A percentile compares a stretch with the other conserved stretches of the same genome.
Conservation (phyloP, 2,113 vertebrate genomes). For the Nerophis lumbriciformis region DNA sequence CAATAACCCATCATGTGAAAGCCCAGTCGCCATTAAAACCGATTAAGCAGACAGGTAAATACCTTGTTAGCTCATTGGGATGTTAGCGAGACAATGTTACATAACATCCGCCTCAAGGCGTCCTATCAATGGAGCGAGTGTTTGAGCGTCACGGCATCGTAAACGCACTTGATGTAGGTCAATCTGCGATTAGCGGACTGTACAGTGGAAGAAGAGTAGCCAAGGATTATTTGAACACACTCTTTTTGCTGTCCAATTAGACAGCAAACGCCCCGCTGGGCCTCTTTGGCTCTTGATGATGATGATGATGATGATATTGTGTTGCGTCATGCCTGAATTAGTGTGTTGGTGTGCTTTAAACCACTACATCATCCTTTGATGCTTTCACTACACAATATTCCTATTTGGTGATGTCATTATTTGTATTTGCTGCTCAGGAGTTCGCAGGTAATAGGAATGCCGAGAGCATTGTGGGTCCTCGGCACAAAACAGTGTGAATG, state of each 20-base stretch:
- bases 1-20: neutral
- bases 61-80: neutral
- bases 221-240: neutral
- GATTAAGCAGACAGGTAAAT: neutral
- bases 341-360: conserved; percentile 6
- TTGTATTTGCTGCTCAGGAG: no score
- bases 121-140: conserved; percentile 1
- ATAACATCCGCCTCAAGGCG: conserved; percentile 13
- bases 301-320: conserved; percentile 43
- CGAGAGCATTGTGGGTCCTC: neutral
- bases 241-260: conserved; percentile 9
- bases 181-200: conserved; percentile 7
- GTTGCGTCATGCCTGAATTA: conserved; percentile 46
- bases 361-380: neutral
- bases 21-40: neutral
- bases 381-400: neutral
- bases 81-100: conserved; percentile 10
- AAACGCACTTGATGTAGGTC: conserved; percentile 16
- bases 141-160: neutral
- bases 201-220: conserved; percentile 4
- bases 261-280: conserved; percentile 1
- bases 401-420: neutral
- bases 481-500: neutral
- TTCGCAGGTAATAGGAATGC: no score
- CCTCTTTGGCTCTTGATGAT: conserved; percentile 26